Evolutionary conservation across 2,113 vertebrate species (phyloP).

Genomic region (Odontophorus gujanensis): DNA sequence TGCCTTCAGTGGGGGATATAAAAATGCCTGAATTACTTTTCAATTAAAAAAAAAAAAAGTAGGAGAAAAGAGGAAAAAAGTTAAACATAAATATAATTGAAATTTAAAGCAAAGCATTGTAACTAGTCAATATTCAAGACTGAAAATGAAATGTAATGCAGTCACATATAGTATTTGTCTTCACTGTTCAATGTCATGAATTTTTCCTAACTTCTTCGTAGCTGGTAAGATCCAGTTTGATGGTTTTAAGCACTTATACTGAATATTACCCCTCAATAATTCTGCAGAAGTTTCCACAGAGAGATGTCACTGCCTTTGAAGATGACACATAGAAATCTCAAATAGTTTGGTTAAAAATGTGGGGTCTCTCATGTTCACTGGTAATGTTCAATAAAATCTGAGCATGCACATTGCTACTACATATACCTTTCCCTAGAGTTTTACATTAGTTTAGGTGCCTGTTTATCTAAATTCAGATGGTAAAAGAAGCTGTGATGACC

Average conservation of each 20-base stretch:
- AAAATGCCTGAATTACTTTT: neutral
- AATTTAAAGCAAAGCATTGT: neutral
- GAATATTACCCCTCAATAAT: neutral
- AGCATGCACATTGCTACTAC: neutral
- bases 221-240: neutral
- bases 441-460: neutral
- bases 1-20: neutral
- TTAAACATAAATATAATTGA: neutral
- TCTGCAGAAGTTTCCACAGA: neutral
- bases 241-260: neutral
- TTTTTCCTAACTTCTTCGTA: neutral
- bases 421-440: neutral
- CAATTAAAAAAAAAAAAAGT: neutral
- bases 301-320: neutral
- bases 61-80: neutral
- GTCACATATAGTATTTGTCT: neutral
- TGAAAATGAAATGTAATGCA: neutral
- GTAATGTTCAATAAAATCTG: neutral
- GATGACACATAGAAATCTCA: neutral
- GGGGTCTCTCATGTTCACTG: neutral
- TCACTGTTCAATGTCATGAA: neutral
- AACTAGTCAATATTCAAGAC: neutral
- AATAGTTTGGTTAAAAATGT: neutral
- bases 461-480: neutral
- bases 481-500: neutral